Percentiles rank a stretch among this genome's conserved stretches.
phyloP scores from a whole-genome alignment of 2,888 invertebrate species.

The Dasysyrphus albostriatus region DNA sequence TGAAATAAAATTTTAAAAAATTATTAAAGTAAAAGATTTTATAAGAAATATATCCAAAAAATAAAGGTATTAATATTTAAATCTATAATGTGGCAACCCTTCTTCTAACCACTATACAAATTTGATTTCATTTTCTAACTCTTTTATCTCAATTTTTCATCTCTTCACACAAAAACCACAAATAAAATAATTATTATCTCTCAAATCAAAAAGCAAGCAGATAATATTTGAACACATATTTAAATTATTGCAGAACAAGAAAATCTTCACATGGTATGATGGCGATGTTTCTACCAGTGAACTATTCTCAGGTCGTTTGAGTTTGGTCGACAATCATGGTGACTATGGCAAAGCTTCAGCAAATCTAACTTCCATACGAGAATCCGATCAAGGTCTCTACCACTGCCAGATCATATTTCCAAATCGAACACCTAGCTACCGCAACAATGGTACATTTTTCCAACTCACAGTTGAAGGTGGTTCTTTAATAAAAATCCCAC shows the following conservation, averaged over 20 bases:
- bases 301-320: constrained; percentile 89
- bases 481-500: constrained; percentile 93
- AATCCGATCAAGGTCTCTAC: constrained; percentile 96
- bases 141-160: not conserved
- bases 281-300: constrained; percentile 88
- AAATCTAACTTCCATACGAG: constrained; percentile 93
- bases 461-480: constrained; percentile 95
- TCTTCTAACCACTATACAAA: no score
- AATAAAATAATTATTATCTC: not conserved
- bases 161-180: not conserved
- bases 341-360: constrained; percentile 87
- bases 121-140: not conserved
- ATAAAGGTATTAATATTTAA: no score
- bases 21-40: no score
- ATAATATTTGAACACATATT: not conserved
- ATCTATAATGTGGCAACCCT: no score
- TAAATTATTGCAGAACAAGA: constrained; percentile 87
- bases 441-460: constrained; percentile 96
- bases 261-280: constrained; percentile 93
- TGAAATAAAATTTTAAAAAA: no score
- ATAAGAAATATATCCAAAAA: no score
- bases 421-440: constrained; percentile 92
- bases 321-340: constrained; percentile 85
- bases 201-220: not conserved
- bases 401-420: constrained; percentile 95